These are phyloP conservation scores for Philotrypesis tridentata DNA, from an alignment of 1,140 invertebrate species.

Conservation along the genomic window DNA sequence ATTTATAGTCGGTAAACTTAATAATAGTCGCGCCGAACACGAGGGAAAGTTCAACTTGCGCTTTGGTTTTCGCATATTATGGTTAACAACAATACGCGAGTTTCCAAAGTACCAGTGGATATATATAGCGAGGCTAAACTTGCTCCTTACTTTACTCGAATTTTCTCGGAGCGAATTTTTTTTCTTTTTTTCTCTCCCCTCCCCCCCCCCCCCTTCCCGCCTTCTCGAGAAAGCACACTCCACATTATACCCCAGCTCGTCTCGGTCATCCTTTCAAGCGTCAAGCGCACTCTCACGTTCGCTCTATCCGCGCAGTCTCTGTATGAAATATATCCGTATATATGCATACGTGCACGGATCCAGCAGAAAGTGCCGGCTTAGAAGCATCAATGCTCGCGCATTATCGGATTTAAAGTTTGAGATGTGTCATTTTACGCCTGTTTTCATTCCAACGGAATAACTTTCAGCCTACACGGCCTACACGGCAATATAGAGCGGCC, in stretches of 20 bases:
- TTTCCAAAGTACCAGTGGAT: not conserved
- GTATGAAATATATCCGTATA: no score
- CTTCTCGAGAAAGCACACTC: not conserved
- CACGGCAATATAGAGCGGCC: no score
- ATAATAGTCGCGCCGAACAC: not conserved
- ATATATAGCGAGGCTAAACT: no score
- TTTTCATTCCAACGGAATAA: not conserved
- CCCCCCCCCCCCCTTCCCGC: no score
- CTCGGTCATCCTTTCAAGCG: slow-evolving; percentile 31
- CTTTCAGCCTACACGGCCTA: not conserved
- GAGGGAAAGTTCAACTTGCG: not conserved
- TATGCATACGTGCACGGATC: no score
- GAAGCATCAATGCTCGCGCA: slow-evolving; percentile 2
- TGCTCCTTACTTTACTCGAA: not conserved
- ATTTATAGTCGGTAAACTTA: slow-evolving; percentile 17
- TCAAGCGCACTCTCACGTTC: not conserved
- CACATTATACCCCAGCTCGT: not conserved
- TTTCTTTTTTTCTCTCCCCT: no score
- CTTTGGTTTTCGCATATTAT: not conserved
- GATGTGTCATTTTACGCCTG: not conserved
- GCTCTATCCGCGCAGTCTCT: no score
- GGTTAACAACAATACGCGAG: not conserved
- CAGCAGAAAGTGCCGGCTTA: not conserved
- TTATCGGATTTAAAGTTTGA: slow-evolving; percentile 40
- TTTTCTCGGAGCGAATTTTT: not conserved